Evolutionary conservation across 2,888 invertebrate species (phyloP).

Genomic region (Girardia tigrina): DNA sequence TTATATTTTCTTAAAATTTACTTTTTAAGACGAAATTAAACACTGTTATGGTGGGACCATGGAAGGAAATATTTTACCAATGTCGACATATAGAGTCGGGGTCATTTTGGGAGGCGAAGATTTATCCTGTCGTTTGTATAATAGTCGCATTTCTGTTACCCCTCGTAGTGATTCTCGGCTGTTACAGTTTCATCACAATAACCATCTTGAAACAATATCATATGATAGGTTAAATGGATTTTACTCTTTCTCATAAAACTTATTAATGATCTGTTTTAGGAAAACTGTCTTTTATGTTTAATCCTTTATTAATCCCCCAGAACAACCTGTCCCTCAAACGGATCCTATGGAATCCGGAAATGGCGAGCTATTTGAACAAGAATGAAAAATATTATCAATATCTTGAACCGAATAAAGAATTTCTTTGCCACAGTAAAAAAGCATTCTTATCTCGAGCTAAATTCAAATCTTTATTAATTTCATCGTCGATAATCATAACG

Average conservation of each 20-base stretch:
- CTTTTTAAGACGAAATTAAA: conserved; percentile 62
- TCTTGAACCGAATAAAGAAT: conserved; percentile 13
- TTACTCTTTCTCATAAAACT: not conserved
- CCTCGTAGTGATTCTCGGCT: conserved; percentile 60
- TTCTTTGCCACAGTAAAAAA: conserved; percentile 9
- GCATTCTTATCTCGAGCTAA: conserved; percentile 61
- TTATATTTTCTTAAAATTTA: too few species aligned
- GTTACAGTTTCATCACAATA: conserved; percentile 65
- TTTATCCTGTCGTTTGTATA: conserved; percentile 63
- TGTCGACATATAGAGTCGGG: conserved; percentile 70
- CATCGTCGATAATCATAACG: conserved; percentile 66
- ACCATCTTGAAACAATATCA: conserved; percentile 62
- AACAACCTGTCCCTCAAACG: not conserved
- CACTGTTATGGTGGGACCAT: conserved; percentile 62
- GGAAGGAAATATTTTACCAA: conserved; percentile 66
- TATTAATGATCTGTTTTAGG: not conserved
- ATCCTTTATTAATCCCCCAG: not conserved
- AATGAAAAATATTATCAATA: not conserved
- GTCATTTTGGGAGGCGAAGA: conserved; percentile 66
- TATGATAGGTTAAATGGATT: not conserved
- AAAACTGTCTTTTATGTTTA: conserved; percentile 1
- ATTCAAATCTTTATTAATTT: conserved; percentile 65
- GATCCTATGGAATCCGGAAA: not conserved
- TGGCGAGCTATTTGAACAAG: not conserved
- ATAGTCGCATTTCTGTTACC: conserved; percentile 68